These are phyloP conservation scores for Mobula hypostoma DNA, from an alignment of 2,113 vertebrate genomes.

Conservation along the genomic window DNA sequence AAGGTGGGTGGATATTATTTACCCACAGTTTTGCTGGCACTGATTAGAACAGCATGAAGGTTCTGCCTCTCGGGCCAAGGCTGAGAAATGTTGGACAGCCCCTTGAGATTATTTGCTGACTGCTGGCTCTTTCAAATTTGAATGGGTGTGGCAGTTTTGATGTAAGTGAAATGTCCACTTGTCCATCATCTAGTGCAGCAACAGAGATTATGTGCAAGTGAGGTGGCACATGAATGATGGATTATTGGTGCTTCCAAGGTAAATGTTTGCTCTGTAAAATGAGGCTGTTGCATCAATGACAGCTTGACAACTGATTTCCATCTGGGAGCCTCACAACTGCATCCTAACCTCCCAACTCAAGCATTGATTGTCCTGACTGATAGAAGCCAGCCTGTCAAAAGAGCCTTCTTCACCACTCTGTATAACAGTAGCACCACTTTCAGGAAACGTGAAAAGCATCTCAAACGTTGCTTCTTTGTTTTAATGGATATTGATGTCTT, in stretches of 20 bases:
- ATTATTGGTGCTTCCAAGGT: not conserved
- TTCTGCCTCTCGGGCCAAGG: not conserved
- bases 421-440: too few species aligned
- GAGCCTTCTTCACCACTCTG: too few species aligned
- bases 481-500: not conserved
- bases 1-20: constrained; percentile 36
- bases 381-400: too few species aligned
- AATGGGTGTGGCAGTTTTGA: not conserved
- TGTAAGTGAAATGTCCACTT: too few species aligned
- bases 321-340: too few species aligned
- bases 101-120: not conserved
- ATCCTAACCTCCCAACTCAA: too few species aligned
- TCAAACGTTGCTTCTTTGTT: not conserved
- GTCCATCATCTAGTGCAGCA: not conserved
- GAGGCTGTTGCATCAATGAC: not conserved
- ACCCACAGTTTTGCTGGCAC: not conserved
- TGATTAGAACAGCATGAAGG: constrained; percentile 16
- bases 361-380: too few species aligned
- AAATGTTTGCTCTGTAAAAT: not conserved
- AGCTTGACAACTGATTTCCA: not conserved
- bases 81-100: not conserved
- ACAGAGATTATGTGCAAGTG: not conserved
- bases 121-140: not conserved
- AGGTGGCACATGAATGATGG: not conserved
- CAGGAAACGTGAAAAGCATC: not conserved